phyloP scores from a whole-genome alignment of 2,888 invertebrate species.

The Plusia festucae region DNA sequence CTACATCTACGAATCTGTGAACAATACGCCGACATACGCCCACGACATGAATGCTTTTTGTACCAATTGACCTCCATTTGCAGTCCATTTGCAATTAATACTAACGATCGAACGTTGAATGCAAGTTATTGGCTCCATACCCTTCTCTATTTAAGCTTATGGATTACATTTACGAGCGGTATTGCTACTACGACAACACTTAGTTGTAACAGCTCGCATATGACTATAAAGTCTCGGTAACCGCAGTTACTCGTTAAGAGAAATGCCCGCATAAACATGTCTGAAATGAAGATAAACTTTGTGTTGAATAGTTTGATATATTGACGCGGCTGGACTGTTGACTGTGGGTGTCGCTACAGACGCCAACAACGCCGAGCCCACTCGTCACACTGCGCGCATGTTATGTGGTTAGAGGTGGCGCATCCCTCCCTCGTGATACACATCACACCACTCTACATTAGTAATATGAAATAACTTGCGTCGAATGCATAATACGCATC shows the following conservation, averaged over 20 bases:
- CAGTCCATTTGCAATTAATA: conserved; percentile 80
- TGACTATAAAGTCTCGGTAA: conserved; percentile 72
- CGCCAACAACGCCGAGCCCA: conserved; percentile 50
- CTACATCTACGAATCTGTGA: conserved; percentile 72
- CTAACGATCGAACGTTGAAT: conserved; percentile 67
- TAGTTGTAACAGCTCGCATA: conserved; percentile 65
- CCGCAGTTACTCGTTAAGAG: conserved; percentile 68
- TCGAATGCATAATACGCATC: conserved; percentile 34
- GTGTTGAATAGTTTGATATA: conserved; percentile 78
- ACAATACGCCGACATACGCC: conserved; percentile 62
- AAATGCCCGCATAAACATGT: conserved; percentile 76
- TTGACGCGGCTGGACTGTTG: conserved; percentile 65
- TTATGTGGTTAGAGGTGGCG: conserved; percentile 56
- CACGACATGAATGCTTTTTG: conserved; percentile 69
- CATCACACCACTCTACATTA: conserved; percentile 59
- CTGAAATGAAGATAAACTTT: conserved; percentile 77
- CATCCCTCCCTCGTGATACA: conserved; percentile 57
- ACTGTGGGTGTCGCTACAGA: conserved; percentile 67
- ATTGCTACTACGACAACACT: conserved; percentile 56
- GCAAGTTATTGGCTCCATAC: conserved; percentile 76
- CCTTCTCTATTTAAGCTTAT: conserved; percentile 67
- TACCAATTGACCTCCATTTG: conserved; percentile 79
- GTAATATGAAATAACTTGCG: conserved; percentile 24
- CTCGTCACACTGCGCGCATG: conserved; percentile 26
- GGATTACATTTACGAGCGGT: conserved; percentile 73